phyloP scores from a whole-genome alignment of 2,888 invertebrate species.

The Deroplatys truncata region DNA sequence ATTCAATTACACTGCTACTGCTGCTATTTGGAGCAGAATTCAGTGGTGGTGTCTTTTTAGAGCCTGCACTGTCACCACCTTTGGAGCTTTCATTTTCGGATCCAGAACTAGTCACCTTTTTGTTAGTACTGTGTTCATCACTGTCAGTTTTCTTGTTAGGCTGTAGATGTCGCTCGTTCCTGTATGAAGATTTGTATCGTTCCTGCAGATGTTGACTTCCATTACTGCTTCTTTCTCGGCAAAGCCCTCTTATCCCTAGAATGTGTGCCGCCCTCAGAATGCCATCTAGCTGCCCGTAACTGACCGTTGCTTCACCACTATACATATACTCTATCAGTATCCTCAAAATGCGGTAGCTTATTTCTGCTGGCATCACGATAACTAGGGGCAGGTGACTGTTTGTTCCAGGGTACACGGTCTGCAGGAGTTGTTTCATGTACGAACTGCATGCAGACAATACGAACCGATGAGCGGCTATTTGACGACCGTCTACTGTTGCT shows the following conservation, averaged over 20 bases:
- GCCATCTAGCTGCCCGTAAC: conserved; percentile 76
- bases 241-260: conserved; percentile 74
- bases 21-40: too few relatives aligned
- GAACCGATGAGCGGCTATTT: conserved; percentile 80
- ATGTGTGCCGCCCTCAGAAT: conserved; percentile 79
- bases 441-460: conserved; percentile 78
- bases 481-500: conserved; percentile 72
- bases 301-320: conserved; percentile 77
- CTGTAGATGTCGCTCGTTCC: background rate
- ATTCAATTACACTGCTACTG: background rate
- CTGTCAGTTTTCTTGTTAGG: background rate
- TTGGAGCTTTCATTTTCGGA: background rate
- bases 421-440: conserved; percentile 55
- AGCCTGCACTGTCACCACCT: background rate
- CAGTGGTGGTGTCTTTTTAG: background rate
- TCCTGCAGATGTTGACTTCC: background rate
- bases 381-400: conserved; percentile 47
- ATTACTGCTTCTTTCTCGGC: conserved; percentile 50
- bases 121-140: background rate
- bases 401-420: conserved; percentile 44
- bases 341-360: conserved; percentile 73
- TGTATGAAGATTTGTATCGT: background rate
- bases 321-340: conserved; percentile 85
- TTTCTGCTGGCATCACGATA: conserved; percentile 75
- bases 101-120: background rate